These are phyloP conservation scores for Creontiades dilutus DNA, from an alignment of 2,888 invertebrate species.

Conservation along the genomic window DNA sequence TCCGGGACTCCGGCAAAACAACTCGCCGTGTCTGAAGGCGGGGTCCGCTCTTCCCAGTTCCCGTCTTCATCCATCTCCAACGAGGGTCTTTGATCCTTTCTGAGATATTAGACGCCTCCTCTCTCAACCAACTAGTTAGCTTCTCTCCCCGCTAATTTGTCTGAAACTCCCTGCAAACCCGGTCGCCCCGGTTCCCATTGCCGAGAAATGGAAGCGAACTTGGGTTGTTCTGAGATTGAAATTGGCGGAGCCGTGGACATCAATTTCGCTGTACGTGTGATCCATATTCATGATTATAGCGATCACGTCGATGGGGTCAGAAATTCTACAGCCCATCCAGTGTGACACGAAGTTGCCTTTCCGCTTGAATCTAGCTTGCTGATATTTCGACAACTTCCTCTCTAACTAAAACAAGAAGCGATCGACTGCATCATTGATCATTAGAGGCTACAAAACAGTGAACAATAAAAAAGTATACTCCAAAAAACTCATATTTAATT, in stretches of 20 bases:
- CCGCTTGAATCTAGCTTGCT: too few relatives aligned
- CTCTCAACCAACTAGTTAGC: conserved; percentile 42
- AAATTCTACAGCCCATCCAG: too few relatives aligned
- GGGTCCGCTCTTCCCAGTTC: not conserved
- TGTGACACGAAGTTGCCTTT: too few relatives aligned
- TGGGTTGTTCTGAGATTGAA: conserved; percentile 1
- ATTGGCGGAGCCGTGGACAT: conserved; percentile 1
- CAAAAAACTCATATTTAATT: too few relatives aligned
- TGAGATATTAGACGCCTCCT: conserved; percentile 47
- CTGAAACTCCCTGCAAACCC: not conserved
- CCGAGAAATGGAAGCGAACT: not conserved
- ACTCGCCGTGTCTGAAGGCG: not conserved
- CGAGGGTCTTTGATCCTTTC: conserved; percentile 47
- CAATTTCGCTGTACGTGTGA: not conserved
- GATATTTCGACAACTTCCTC: too few relatives aligned
- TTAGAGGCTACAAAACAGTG: too few relatives aligned
- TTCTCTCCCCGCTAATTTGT: conserved; percentile 27
- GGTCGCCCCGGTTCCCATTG: not conserved
- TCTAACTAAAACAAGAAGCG: too few relatives aligned
- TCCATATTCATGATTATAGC: not conserved
- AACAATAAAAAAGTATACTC: too few relatives aligned
- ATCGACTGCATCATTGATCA: too few relatives aligned
- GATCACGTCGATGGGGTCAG: not conserved
- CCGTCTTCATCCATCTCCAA: conserved; percentile 46
- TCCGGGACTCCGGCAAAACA: not conserved